phyloP scores from a whole-genome alignment of 2,797 vertebrate genomes.

The Falco peregrinus region DNA sequence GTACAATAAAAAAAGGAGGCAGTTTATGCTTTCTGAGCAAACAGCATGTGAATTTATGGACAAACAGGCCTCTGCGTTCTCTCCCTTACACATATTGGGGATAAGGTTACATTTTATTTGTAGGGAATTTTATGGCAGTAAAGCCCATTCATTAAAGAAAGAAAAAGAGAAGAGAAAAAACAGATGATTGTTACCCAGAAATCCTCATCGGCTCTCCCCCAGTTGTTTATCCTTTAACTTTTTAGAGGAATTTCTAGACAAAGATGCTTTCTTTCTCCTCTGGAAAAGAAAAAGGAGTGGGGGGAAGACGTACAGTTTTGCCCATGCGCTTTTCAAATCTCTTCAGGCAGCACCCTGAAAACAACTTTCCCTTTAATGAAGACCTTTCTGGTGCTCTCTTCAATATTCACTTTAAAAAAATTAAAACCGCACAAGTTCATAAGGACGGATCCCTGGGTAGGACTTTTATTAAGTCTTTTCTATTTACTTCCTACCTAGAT shows the following conservation, averaged over 20 bases:
- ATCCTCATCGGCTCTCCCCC: slow-evolving; percentile 40
- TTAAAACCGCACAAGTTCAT: slow-evolving; percentile 69
- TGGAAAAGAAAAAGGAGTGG: neutral
- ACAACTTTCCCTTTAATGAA: slow-evolving; percentile 46
- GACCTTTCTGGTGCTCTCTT: slow-evolving; percentile 39
- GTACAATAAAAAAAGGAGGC: neutral
- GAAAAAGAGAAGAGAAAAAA: slow-evolving; percentile 41
- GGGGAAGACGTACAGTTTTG: neutral
- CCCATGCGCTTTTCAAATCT: neutral
- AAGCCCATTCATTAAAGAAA: slow-evolving; percentile 49
- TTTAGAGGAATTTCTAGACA: slow-evolving; percentile 58
- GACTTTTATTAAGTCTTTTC: slow-evolving; percentile 86
- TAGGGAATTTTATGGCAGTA: slow-evolving; percentile 39
- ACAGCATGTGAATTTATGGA: slow-evolving; percentile 1
- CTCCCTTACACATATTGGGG: neutral
- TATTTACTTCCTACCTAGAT: slow-evolving; percentile 92
- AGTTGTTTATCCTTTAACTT: slow-evolving; percentile 49
- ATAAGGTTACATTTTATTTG: slow-evolving; percentile 30
- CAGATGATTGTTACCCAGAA: slow-evolving; percentile 57
- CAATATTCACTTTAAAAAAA: slow-evolving; percentile 40
- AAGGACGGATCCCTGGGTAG: slow-evolving; percentile 70
- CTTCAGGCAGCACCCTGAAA: slow-evolving; percentile 19
- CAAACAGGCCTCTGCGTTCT: neutral
- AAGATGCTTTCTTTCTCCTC: slow-evolving; percentile 50
- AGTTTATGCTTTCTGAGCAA: neutral